A percentile compares a stretch with the other conserved stretches of the same genome.
Conservation (phyloP, 1,140 invertebrate genomes). For the Drosophila nannoptera region DNA sequence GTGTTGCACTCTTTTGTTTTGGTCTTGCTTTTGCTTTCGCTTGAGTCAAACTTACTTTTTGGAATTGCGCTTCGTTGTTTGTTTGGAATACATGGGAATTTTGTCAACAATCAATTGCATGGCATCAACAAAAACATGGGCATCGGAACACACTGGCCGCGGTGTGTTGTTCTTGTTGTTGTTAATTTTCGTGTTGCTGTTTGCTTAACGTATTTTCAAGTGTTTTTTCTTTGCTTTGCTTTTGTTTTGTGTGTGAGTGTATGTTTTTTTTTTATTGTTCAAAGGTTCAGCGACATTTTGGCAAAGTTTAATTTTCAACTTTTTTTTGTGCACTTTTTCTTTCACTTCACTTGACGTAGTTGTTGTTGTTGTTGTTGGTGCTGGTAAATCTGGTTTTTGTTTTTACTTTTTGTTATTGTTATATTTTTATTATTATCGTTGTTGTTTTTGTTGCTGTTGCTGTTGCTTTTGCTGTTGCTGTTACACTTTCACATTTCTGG, state of each 20-base stretch:
- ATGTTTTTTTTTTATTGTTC: slow-evolving; percentile 20
- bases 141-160: slow-evolving; percentile 53
- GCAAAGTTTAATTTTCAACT: slow-evolving; percentile 31
- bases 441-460: no score
- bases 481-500: slow-evolving; percentile 69
- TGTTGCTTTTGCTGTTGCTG: slow-evolving; percentile 42
- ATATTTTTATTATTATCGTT: slow-evolving; percentile 35
- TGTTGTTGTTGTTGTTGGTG: slow-evolving; percentile 22
- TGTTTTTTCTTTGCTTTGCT: slow-evolving; percentile 18
- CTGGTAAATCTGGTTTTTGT: slow-evolving; percentile 31
- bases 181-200: slow-evolving; percentile 42
- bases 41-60: slow-evolving; percentile 74
- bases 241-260: no score
- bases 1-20: neutral
- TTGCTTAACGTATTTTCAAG: slow-evolving; percentile 26
- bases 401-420: slow-evolving; percentile 33
- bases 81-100: slow-evolving; percentile 79
- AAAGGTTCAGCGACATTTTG: slow-evolving; percentile 56
- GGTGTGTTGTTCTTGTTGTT: slow-evolving; percentile 30
- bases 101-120: slow-evolving; percentile 79
- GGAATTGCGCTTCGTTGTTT: slow-evolving; percentile 79
- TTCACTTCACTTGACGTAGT: slow-evolving; percentile 48
- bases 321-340: slow-evolving; percentile 50
- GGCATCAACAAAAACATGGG: slow-evolving; percentile 75
- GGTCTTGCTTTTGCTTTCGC: neutral